Conservation (phyloP, 2,888 invertebrate species). For the Spodoptera exigua region DNA sequence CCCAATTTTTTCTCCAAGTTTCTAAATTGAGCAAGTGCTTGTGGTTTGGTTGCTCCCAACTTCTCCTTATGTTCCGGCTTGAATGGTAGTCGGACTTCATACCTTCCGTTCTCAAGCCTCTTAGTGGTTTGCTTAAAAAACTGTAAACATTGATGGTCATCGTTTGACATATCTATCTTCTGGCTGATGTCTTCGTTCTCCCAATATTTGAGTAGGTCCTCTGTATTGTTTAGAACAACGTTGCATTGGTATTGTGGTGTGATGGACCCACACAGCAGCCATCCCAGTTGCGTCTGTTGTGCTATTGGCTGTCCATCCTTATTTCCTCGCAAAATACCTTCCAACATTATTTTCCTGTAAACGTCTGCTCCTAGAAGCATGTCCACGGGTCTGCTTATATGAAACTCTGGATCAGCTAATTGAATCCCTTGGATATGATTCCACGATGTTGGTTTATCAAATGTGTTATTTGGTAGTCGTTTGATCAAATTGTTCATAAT, state of each 20-base stretch:
- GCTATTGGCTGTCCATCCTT: background rate
- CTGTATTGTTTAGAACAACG: conserved; percentile 1
- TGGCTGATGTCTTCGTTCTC: conserved; percentile 13
- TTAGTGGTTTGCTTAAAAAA: conserved; percentile 2
- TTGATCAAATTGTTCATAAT: no score
- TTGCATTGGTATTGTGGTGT: conserved; percentile 3
- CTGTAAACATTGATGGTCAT: conserved; percentile 11
- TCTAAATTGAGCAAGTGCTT: conserved; percentile 7
- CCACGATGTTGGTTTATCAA: conserved; percentile 7
- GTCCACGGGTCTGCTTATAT: conserved; percentile 3
- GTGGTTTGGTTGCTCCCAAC: conserved; percentile 2
- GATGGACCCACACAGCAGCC: conserved; percentile 5
- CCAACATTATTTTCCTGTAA: conserved; percentile 4
- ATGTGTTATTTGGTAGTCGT: no score
- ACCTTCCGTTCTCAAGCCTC: background rate
- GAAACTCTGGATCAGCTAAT: conserved; percentile 4
- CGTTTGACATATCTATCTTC: background rate
- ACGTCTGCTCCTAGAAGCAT: conserved; percentile 2
- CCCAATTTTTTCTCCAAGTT: conserved; percentile 7
- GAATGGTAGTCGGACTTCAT: conserved; percentile 5
- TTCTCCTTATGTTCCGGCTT: background rate
- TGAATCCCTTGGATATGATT: background rate
- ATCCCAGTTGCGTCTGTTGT: conserved; percentile 10
- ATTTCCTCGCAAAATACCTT: background rate
- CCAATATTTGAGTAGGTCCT: conserved; percentile 1